phyloP scores from a whole-genome alignment of 2,113 vertebrate genomes.

The Excalfactoria chinensis region DNA sequence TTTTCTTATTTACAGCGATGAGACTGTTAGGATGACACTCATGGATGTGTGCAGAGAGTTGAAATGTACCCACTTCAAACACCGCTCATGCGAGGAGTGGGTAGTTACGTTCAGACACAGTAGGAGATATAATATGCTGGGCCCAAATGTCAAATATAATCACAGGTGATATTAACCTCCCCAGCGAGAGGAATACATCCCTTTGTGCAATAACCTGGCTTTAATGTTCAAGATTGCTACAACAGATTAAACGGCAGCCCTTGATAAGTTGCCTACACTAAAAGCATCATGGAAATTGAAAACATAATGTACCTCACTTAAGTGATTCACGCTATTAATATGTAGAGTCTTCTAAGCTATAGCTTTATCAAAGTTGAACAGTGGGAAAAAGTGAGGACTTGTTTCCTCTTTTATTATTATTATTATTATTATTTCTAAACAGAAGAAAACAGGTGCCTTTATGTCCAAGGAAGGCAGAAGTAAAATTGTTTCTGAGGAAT shows the following conservation, averaged over 20 bases:
- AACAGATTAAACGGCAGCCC: constrained; percentile 47
- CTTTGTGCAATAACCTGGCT: constrained; percentile 60
- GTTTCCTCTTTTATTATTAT: background rate
- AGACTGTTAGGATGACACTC: constrained; percentile 39
- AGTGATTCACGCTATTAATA: constrained; percentile 73
- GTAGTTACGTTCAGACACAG: constrained; percentile 8
- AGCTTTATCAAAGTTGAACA: background rate
- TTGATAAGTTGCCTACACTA: constrained; percentile 54
- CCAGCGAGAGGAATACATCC: constrained; percentile 41
- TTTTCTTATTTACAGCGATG: constrained; percentile 6
- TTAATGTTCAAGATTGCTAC: constrained; percentile 60
- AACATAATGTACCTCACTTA: constrained; percentile 60
- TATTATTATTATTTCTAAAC: background rate
- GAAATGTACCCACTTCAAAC: constrained; percentile 57
- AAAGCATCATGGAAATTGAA: constrained; percentile 70
- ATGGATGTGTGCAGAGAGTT: constrained; percentile 30
- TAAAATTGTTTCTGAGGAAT: background rate
- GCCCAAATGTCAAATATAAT: constrained; percentile 72
- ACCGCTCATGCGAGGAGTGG: constrained; percentile 17
- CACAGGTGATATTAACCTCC: constrained; percentile 49
- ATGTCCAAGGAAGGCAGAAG: background rate
- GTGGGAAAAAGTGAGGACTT: background rate
- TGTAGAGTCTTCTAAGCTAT: constrained; percentile 35
- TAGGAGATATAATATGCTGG: constrained; percentile 29
- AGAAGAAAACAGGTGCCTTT: background rate